phyloP scores from a whole-genome alignment of 1,140 invertebrate genomes.

The Babylonia areolata region DNA sequence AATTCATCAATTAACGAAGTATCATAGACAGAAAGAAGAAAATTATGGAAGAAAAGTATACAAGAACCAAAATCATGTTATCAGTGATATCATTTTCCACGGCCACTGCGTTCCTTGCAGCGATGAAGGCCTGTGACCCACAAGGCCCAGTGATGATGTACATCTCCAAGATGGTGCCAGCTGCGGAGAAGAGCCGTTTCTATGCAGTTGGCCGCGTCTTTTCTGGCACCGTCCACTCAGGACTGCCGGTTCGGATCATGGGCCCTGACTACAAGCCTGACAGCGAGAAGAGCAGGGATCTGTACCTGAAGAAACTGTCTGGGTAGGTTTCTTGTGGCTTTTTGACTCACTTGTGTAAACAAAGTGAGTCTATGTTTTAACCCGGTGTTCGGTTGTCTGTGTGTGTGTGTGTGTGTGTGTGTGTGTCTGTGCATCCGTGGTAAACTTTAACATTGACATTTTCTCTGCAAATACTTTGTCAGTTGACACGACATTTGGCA shows the following conservation, averaged over 20 bases:
- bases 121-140: constrained; percentile 92
- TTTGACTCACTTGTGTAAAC: background rate
- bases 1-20: too few species aligned
- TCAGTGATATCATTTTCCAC: too few species aligned
- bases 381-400: background rate
- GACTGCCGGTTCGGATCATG: constrained; percentile 86
- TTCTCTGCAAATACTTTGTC: too few species aligned
- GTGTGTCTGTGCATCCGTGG: background rate
- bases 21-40: too few species aligned
- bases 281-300: constrained; percentile 96
- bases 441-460: too few species aligned
- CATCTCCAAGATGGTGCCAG: constrained; percentile 99
- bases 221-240: constrained; percentile 93
- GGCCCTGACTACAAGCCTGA: constrained; percentile 98
- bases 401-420: background rate
- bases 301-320: constrained; percentile 98
- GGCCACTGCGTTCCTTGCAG: constrained; percentile 64
- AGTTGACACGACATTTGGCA: too few species aligned
- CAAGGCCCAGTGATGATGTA: constrained; percentile 99
- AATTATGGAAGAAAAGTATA: too few species aligned
- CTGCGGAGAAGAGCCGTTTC: constrained; percentile 99
- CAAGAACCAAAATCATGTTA: too few species aligned
- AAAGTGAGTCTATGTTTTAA: too few species aligned
- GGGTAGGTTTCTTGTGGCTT: constrained; percentile 71
- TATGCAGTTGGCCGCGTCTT: constrained; percentile 99